These are phyloP conservation scores for Tachystola acroxantha DNA, from an alignment of 2,888 invertebrate species.

Conservation along the genomic window DNA sequence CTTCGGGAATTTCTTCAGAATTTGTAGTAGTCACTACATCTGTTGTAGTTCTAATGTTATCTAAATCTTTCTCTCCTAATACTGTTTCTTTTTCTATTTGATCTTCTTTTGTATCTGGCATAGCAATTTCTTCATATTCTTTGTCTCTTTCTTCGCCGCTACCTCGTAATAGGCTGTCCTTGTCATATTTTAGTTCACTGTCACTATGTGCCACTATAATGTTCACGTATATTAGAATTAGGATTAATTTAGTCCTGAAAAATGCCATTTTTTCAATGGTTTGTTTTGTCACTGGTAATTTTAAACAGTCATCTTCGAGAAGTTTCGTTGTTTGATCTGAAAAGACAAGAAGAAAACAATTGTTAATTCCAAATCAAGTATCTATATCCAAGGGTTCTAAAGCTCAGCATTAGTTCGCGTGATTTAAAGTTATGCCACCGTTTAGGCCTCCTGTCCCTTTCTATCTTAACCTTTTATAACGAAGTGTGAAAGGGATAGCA, in stretches of 20 bases:
- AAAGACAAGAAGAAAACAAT: neutral
- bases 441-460: too few species aligned
- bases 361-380: too few species aligned
- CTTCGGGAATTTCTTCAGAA: neutral
- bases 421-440: too few species aligned
- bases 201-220: slow-evolving; percentile 12
- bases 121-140: neutral
- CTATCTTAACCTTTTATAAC: too few species aligned
- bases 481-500: too few species aligned
- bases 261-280: slow-evolving; percentile 18
- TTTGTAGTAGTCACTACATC: neutral
- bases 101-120: too few species aligned
- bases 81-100: neutral
- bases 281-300: slow-evolving; percentile 8
- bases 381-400: too few species aligned
- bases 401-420: too few species aligned
- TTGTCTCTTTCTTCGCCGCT: slow-evolving; percentile 10
- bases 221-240: slow-evolving; percentile 16
- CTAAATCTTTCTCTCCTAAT: neutral
- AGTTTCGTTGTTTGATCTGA: neutral
- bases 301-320: neutral
- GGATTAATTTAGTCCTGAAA: slow-evolving; percentile 15
- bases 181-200: neutral
- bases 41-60: neutral
- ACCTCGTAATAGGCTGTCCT: slow-evolving; percentile 5